Percentiles rank a stretch among this genome's conserved stretches.
These are phyloP conservation scores for Tenodera sinensis DNA, from an alignment of 2,888 invertebrate species.

Conservation along the genomic window DNA sequence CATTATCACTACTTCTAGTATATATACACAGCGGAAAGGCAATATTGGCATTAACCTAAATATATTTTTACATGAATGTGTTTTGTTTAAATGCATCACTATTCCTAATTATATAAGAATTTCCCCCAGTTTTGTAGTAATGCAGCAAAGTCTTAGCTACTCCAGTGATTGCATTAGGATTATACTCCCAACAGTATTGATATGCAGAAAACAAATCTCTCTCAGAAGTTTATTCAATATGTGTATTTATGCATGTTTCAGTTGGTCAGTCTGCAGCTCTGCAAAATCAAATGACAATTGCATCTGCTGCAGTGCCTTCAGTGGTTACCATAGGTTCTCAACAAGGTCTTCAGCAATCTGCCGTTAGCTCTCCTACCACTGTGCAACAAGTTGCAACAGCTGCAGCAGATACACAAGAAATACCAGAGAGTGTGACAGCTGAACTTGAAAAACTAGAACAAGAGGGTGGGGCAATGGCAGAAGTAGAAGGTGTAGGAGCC, in stretches of 20 bases:
- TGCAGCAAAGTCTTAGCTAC: too few relatives aligned
- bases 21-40: too few relatives aligned
- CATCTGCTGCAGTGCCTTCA: conserved; percentile 7
- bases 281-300: not conserved
- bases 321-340: conserved; percentile 11
- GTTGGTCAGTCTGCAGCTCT: not conserved
- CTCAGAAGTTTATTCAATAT: not conserved
- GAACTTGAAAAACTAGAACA: conserved; percentile 67
- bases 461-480: conserved; percentile 58
- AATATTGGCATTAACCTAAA: too few relatives aligned
- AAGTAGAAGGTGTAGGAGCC: conserved; percentile 67
- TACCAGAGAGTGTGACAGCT: conserved; percentile 64
- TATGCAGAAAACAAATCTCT: too few relatives aligned
- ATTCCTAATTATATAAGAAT: too few relatives aligned
- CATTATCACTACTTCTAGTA: too few relatives aligned
- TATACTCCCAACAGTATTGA: too few relatives aligned
- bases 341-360: not conserved
- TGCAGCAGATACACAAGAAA: conserved; percentile 48
- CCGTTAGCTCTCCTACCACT: not conserved
- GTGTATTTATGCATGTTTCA: not conserved
- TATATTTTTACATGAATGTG: too few relatives aligned
- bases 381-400: conserved; percentile 12
- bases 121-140: too few relatives aligned
- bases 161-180: too few relatives aligned
- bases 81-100: too few relatives aligned